These are phyloP conservation scores for Prochilodus magdalenae DNA, from an alignment of 2,113 vertebrate species.

Conservation along the genomic window DNA sequence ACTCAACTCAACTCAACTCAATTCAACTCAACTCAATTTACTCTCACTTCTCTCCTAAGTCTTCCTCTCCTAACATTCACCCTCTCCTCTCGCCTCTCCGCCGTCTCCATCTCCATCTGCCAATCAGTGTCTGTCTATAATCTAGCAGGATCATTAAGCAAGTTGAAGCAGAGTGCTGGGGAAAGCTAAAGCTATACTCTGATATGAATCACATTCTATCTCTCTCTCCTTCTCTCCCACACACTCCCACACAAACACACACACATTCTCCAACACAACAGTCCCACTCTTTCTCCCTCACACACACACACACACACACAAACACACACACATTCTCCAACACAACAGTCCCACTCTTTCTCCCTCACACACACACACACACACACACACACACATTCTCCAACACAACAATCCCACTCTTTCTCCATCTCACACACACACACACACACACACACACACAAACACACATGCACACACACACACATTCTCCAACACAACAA, in stretches of 20 bases:
- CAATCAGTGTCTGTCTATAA: conserved; percentile 34
- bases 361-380: conserved; percentile 24
- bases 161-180: conserved; percentile 18
- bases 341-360: conserved; percentile 41
- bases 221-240: conserved; percentile 35
- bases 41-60: neutral
- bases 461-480: conserved; percentile 14
- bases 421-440: conserved; percentile 32
- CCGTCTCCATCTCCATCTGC: conserved; percentile 16
- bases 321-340: conserved; percentile 42
- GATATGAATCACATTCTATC: conserved; percentile 54
- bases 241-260: conserved; percentile 28
- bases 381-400: too few relatives aligned
- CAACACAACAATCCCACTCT: conserved; percentile 43
- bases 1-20: too few relatives aligned
- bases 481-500: conserved; percentile 33
- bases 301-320: conserved; percentile 4
- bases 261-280: conserved; percentile 32
- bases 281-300: conserved; percentile 45
- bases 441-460: too few relatives aligned
- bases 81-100: neutral
- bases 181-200: conserved; percentile 30
- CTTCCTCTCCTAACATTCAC: neutral
- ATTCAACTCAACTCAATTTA: too few relatives aligned
- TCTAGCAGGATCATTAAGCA: conserved; percentile 40